Percentiles rank a stretch among this genome's conserved stretches.
phyloP scores from a whole-genome alignment of 30 jellyfish, hydroid and myxozoan genomes.

The Mastigias papua region DNA sequence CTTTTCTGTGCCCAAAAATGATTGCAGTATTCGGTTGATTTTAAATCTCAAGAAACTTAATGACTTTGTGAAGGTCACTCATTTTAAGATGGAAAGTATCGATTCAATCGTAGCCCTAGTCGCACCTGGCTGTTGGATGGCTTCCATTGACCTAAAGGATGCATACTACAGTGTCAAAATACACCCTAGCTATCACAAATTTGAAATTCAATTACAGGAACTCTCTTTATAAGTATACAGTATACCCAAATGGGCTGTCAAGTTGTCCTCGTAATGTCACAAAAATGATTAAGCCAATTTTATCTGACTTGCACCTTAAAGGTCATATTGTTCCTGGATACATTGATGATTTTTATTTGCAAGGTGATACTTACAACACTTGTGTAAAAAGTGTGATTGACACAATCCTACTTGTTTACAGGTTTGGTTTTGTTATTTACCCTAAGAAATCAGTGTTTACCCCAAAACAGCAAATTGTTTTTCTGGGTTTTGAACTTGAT shows the following conservation, averaged over 20 bases:
- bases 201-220: background rate
- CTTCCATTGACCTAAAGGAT: constrained; percentile 13
- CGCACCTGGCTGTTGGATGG: constrained; percentile 41
- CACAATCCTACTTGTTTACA: constrained; percentile 17
- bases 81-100: constrained; percentile 61
- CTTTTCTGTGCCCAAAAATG: constrained; percentile 52
- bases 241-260: constrained; percentile 36
- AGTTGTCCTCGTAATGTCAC: constrained; percentile 55
- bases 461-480: constrained; percentile 34
- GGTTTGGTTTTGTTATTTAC: constrained; percentile 35
- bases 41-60: constrained; percentile 39
- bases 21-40: constrained; percentile 39
- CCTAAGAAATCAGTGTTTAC: constrained; percentile 16
- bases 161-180: constrained; percentile 38
- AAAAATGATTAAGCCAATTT: constrained; percentile 39
- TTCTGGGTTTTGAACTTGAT: constrained; percentile 30
- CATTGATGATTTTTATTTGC: constrained; percentile 51
- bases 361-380: constrained; percentile 32
- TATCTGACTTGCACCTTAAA: constrained; percentile 31
- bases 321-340: constrained; percentile 61
- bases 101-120: background rate
- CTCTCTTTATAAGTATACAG: background rate
- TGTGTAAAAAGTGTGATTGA: constrained; percentile 46
- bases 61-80: background rate
- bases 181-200: constrained; percentile 17